Percentiles rank a stretch among this genome's conserved stretches.
phyloP scores from a whole-genome alignment of 2,113 vertebrate species.

The Chaetops frenatus region DNA sequence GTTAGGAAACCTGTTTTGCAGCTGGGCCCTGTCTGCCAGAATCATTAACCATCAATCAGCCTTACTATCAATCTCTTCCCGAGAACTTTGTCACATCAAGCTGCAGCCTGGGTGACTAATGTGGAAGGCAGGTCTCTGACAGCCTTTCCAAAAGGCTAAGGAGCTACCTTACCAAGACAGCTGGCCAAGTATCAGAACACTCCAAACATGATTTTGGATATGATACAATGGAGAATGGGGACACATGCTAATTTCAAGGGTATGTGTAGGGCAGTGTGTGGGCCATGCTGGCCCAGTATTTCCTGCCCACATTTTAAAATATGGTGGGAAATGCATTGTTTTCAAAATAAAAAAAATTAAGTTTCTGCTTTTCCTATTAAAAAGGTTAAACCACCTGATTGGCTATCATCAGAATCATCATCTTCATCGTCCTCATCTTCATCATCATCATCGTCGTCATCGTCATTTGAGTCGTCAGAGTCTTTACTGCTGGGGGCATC shows the following conservation, averaged over 20 bases:
- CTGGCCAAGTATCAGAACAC: not conserved
- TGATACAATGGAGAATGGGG: not conserved
- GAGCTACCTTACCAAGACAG: not conserved
- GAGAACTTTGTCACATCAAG: not conserved
- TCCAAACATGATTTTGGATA: not conserved
- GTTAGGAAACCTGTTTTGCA: not conserved
- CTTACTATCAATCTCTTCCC: not conserved
- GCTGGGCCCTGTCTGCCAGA: not conserved
- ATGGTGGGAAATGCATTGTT: not conserved
- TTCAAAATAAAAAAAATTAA: not conserved
- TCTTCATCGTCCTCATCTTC: conserved; percentile 88
- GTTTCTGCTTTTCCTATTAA: conserved; percentile 44
- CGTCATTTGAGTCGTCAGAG: conserved; percentile 88
- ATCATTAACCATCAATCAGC: not conserved
- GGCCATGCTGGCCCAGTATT: not conserved
- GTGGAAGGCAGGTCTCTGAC: not conserved
- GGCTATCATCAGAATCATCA: conserved; percentile 88
- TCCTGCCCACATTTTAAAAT: not conserved
- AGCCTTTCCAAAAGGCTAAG: not conserved
- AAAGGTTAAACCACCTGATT: conserved; percentile 84
- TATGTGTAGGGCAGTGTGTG: not conserved
- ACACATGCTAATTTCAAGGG: not conserved
- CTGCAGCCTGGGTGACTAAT: not conserved
- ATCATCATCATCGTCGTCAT: conserved; percentile 91
- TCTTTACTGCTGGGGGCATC: conserved; percentile 88